A percentile compares a stretch with the other conserved stretches of the same genome.
phyloP scores from a whole-genome alignment of 1,140 invertebrate genomes.

The Hestina assimilis region DNA sequence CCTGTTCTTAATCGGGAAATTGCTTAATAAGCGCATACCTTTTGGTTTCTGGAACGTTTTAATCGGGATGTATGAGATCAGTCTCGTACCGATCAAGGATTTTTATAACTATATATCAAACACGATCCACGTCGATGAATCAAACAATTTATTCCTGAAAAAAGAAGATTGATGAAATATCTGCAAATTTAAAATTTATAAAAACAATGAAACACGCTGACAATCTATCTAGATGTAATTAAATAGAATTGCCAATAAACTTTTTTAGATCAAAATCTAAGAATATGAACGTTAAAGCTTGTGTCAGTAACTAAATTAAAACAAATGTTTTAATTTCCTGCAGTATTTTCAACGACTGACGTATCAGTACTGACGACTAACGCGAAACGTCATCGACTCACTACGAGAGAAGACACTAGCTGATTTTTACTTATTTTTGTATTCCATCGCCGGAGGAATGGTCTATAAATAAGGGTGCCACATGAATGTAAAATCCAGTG shows the following conservation, averaged over 20 bases:
- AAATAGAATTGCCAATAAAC: neutral
- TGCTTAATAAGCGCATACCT: constrained; percentile 42
- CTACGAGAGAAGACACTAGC: constrained; percentile 52
- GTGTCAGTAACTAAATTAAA: constrained; percentile 14
- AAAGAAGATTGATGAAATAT: no score
- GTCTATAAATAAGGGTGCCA: constrained; percentile 74
- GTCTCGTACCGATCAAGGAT: constrained; percentile 8
- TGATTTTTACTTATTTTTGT: constrained; percentile 73
- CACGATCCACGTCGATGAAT: neutral
- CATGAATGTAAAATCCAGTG: constrained; percentile 64
- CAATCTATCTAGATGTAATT: neutral
- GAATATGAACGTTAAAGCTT: no score
- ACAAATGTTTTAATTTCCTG: constrained; percentile 20
- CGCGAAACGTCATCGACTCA: constrained; percentile 44
- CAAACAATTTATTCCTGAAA: constrained; percentile 13
- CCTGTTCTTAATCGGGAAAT: constrained; percentile 59
- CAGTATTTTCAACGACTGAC: constrained; percentile 43
- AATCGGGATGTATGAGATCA: constrained; percentile 25
- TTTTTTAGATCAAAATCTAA: no score
- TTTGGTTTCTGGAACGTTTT: constrained; percentile 43
- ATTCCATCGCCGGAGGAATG: constrained; percentile 58
- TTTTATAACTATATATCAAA: neutral
- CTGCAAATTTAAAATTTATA: neutral
- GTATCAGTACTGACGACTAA: constrained; percentile 40
- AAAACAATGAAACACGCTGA: neutral